Base-by-base conservation (phyloP, 1,140 invertebrate species). In the Hermatobates lingyangjiaoensis region DNA sequence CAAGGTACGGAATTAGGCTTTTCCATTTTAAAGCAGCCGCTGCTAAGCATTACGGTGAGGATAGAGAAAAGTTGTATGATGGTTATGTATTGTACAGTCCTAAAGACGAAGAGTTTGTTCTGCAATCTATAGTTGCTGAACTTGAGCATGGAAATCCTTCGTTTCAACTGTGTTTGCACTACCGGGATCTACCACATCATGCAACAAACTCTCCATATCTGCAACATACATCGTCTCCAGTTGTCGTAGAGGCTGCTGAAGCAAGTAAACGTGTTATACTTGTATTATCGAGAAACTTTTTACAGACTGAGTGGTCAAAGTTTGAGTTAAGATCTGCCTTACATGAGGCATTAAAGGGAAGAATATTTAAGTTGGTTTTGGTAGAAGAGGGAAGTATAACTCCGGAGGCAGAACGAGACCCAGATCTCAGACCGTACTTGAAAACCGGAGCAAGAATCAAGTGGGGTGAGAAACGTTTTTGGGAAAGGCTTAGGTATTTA, bases 21-120 rank as follows among this genome's bases (percentile, higher is more conserved):
- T 84, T 81, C 55, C 60, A 63, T 67, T 76, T 66, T 61, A 60
- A 63, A 58, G 68, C 58, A 60, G 69, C 51, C 3, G 65, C 62
- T 14, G 62, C 64, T 20, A 71, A 70, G 57, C 67, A 69, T 53
- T 62, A 64, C 46, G 77, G 74, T 60, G 80, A 83, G 61, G 83
- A 87, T 56, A 75, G 77, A 45, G 83, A 88, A 60, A 89, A 89
- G 59, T 68, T 88, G 12, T 94, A 89, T 66, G 92, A 95, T 63
- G 88, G 85, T 30, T 93, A 91, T 65, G 80, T 95, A 2, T 81
- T 87, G 54, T 93, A 95, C 68, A 89, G 86, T 54, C 83, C 86
- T 20, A 87, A 90, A 66, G 90, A 95, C 66, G 85, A 91, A 60
- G 80, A 88, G 61, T 88, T 90, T 62, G 83, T 93, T 0, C 70